Evolutionary conservation across 2,797 vertebrate species (phyloP).

Genomic region (Sebastes hubbsi): DNA sequence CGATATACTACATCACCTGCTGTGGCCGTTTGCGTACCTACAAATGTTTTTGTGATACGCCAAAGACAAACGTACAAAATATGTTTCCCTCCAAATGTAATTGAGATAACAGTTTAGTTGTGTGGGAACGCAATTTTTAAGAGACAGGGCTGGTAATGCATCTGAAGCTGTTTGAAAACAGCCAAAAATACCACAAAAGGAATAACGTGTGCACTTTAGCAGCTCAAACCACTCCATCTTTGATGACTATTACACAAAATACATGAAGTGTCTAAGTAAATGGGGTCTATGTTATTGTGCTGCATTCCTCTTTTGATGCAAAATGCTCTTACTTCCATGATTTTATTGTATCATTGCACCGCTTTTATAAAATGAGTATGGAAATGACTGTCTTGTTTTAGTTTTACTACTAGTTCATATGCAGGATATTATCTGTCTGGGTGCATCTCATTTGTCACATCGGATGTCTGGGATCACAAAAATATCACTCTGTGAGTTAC

Average conservation of each 20-base stretch:
- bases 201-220: neutral
- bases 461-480: slow-evolving; percentile 43
- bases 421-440: slow-evolving; percentile 29
- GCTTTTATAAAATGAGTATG: slow-evolving; percentile 12
- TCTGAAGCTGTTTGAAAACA: neutral
- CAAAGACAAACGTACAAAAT: no score
- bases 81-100: no score
- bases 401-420: slow-evolving; percentile 7
- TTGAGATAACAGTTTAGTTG: no score
- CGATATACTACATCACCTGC: no score
- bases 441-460: slow-evolving; percentile 36
- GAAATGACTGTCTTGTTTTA: slow-evolving; percentile 1
- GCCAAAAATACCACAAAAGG: neutral
- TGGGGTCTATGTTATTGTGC: neutral
- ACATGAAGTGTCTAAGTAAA: neutral
- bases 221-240: neutral
- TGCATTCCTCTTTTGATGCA: neutral
- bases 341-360: slow-evolving; percentile 4
- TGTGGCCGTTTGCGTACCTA: no score
- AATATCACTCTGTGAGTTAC: slow-evolving; percentile 37
- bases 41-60: no score
- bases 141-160: neutral
- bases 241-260: neutral
- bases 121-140: no score
- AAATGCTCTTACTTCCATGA: neutral